These are phyloP conservation scores for Emydura subglobosa DNA, from an alignment of 2,113 vertebrate species.

Conservation along the genomic window DNA sequence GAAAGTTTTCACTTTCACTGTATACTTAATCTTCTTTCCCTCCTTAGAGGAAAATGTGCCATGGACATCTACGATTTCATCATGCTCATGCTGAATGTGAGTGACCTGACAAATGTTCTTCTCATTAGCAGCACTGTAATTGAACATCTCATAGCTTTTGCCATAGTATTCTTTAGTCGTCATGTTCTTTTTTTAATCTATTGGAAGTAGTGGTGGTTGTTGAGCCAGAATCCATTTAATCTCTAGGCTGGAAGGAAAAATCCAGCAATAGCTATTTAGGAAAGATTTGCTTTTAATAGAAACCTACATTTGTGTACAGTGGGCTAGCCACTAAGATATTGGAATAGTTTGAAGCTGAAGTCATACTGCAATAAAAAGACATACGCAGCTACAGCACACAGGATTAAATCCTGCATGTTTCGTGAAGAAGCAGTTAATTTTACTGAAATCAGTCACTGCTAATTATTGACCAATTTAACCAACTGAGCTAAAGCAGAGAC, in stretches of 20 bases:
- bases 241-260: constrained; percentile 58
- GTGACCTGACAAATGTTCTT: constrained; percentile 5
- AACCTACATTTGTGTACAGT: constrained; percentile 56
- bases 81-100: constrained; percentile 5
- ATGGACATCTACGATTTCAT: background rate
- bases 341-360: constrained; percentile 64
- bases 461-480: background rate
- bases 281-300: constrained; percentile 73
- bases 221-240: constrained; percentile 60
- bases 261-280: constrained; percentile 64
- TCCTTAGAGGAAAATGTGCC: background rate
- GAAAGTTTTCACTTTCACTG: background rate
- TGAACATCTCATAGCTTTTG: background rate
- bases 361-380: constrained; percentile 36
- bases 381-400: background rate
- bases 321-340: constrained; percentile 39
- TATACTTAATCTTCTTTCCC: background rate
- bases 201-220: constrained; percentile 15
- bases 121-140: background rate
- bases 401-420: background rate
- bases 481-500: background rate
- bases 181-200: constrained; percentile 48
- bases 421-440: background rate
- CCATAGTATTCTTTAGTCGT: constrained; percentile 51
- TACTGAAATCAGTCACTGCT: background rate